Percentiles rank a stretch among this genome's conserved stretches.
These are phyloP conservation scores for Ctenoplectra terminalis DNA, from an alignment of 1,140 invertebrate genomes.

Conservation along the genomic window DNA sequence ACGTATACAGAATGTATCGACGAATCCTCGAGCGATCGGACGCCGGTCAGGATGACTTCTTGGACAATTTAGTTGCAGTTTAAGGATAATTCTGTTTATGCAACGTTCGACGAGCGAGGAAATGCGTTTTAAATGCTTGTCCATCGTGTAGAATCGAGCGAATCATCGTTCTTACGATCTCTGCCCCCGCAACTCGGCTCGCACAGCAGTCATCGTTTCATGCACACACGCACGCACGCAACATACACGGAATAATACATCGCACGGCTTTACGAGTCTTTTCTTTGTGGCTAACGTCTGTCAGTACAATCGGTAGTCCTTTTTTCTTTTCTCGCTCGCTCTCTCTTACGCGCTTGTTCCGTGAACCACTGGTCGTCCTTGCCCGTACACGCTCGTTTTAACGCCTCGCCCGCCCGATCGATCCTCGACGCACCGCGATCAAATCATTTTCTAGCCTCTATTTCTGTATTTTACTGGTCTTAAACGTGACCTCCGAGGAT, in stretches of 20 bases:
- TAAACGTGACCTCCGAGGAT: no score
- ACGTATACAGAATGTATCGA: neutral
- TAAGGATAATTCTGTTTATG: neutral
- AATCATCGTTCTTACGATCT: neutral
- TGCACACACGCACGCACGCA: neutral
- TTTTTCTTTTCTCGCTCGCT: constrained; percentile 43
- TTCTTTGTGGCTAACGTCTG: constrained; percentile 68
- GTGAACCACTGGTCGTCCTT: constrained; percentile 61
- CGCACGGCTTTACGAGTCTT: constrained; percentile 59
- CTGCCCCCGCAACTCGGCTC: constrained; percentile 42
- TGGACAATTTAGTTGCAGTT: neutral
- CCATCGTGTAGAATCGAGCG: neutral
- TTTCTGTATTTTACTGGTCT: neutral
- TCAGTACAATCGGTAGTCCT: constrained; percentile 64
- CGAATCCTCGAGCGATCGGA: neutral
- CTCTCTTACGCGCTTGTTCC: constrained; percentile 44
- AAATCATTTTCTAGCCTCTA: neutral
- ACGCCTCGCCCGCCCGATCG: constrained; percentile 35
- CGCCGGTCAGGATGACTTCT: neutral
- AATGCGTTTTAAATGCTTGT: constrained; percentile 9
- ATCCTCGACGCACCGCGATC: constrained; percentile 29
- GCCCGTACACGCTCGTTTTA: constrained; percentile 48
- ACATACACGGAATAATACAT: constrained; percentile 50
- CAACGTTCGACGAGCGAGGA: neutral
- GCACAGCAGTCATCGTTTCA: neutral